A percentile compares a stretch with the other conserved stretches of the same genome.
These are phyloP conservation scores for Hesperia comma DNA, from an alignment of 2,888 invertebrate species.

Conservation along the genomic window DNA sequence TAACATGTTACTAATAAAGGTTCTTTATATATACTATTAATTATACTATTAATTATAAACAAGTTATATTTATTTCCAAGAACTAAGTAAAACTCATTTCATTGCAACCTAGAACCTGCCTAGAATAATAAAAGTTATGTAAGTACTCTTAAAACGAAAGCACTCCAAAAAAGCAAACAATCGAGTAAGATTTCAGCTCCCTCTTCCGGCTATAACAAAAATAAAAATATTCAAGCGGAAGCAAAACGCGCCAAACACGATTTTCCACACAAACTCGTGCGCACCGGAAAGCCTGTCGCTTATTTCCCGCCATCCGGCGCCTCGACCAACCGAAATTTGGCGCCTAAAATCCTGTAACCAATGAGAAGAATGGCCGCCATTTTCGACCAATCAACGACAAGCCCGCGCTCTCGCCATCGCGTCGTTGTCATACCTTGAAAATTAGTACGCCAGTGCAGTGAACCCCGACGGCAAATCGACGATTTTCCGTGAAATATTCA, in stretches of 20 bases:
- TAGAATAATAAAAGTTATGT: no score
- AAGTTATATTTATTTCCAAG: no score
- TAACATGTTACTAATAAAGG: no score
- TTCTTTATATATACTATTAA: no score
- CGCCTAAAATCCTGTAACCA: constrained; percentile 75
- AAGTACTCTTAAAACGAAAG: neutral
- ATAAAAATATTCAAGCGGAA: constrained; percentile 57
- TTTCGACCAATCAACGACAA: constrained; percentile 74
- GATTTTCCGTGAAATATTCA: constrained; percentile 74
- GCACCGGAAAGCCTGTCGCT: constrained; percentile 74
- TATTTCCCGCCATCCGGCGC: constrained; percentile 80
- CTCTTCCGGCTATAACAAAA: constrained; percentile 32
- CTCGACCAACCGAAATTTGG: constrained; percentile 83
- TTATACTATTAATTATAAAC: no score
- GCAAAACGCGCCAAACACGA: constrained; percentile 71
- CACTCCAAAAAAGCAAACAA: constrained; percentile 3
- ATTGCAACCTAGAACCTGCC: no score
- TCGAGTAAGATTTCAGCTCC: neutral
- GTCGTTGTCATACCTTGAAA: constrained; percentile 82
- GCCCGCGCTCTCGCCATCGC: constrained; percentile 82
- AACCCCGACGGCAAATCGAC: constrained; percentile 80
- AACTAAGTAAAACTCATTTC: no score
- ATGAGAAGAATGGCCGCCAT: constrained; percentile 76
- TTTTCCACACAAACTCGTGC: constrained; percentile 76
- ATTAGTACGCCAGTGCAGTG: constrained; percentile 82